These are phyloP conservation scores for Chaetura pelagica DNA, from an alignment of 2,113 vertebrate species.

Conservation along the genomic window DNA sequence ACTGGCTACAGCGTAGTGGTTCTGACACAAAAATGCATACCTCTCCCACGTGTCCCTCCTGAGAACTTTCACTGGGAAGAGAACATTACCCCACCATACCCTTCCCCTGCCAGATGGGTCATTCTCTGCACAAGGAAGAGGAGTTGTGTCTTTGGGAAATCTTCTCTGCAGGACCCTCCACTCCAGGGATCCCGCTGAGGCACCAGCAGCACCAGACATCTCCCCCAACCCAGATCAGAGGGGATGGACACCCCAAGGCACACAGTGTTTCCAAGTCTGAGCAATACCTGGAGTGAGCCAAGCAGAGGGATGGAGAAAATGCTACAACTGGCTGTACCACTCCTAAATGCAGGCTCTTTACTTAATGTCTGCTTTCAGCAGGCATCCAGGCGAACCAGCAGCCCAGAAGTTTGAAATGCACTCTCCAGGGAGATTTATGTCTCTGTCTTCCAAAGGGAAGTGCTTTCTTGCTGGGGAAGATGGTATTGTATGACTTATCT, in stretches of 20 bases:
- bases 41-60: not conserved
- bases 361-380: not conserved
- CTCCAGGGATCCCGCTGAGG: not conserved
- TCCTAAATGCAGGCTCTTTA: not conserved
- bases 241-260: rapidly evolving
- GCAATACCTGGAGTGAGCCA: rapidly evolving
- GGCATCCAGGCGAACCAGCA: not conserved
- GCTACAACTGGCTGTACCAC: rapidly evolving
- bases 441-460: not conserved
- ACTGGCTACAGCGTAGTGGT: not conserved
- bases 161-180: not conserved
- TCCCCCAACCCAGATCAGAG: rapidly evolving
- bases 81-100: rapidly evolving
- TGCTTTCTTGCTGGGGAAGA: not conserved
- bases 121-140: not conserved
- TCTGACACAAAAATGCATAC: not conserved
- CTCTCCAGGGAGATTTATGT: not conserved
- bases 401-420: not conserved
- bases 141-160: not conserved
- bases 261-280: not conserved
- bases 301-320: not conserved
- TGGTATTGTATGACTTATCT: not conserved
- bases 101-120: not conserved
- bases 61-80: not conserved
- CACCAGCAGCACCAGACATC: not conserved